Evolutionary conservation across 2,797 vertebrate genomes (phyloP).

Genomic region (Alauda arvensis): DNA sequence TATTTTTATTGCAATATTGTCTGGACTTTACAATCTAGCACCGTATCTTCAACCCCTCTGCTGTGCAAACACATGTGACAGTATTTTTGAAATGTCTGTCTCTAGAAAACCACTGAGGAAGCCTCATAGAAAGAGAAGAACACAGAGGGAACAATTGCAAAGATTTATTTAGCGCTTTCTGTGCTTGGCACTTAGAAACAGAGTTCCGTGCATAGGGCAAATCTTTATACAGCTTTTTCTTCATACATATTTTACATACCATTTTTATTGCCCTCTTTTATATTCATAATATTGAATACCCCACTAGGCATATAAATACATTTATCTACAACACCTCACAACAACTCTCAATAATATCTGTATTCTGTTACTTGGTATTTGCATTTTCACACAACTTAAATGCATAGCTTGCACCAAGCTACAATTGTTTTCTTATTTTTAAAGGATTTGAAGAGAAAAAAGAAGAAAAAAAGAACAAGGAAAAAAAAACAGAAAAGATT

Average conservation of each 20-base stretch:
- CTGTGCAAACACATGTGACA: not conserved
- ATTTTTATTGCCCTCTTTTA: conserved; percentile 81
- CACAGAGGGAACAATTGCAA: conserved; percentile 77
- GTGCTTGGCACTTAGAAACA: conserved; percentile 97
- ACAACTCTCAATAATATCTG: conserved; percentile 85
- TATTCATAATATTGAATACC: conserved; percentile 83
- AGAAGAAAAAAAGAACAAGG: not conserved
- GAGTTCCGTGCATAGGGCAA: conserved; percentile 81
- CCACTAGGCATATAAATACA: conserved; percentile 94
- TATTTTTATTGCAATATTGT: not conserved
- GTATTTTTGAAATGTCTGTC: not conserved
- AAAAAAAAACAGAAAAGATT: conserved; percentile 33
- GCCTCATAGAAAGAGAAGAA: conserved; percentile 32
- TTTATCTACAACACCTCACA: conserved; percentile 95
- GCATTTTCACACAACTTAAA: conserved; percentile 91
- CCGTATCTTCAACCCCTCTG: not conserved
- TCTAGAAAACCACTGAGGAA: not conserved
- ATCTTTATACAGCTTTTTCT: conserved; percentile 84
- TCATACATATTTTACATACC: conserved; percentile 84
- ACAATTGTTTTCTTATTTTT: conserved; percentile 70
- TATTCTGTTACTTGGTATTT: conserved; percentile 83
- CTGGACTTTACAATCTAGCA: not conserved
- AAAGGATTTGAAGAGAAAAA: conserved; percentile 51
- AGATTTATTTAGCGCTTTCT: conserved; percentile 89
- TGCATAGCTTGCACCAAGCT: conserved; percentile 81